phyloP scores from a whole-genome alignment of 2,888 invertebrate genomes.

The Aleiodes alternator region DNA sequence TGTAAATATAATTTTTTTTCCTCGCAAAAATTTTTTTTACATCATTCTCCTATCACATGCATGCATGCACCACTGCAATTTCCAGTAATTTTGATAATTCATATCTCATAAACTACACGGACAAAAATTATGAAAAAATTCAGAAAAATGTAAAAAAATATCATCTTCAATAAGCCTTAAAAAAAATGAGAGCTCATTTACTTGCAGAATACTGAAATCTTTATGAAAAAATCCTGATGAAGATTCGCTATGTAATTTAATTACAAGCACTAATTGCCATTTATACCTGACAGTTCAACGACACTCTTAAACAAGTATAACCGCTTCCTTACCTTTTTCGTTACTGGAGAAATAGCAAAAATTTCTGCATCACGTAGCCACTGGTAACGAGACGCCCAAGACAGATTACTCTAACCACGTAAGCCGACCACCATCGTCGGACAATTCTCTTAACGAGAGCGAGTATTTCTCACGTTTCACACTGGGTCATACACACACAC shows the following conservation, averaged over 20 bases:
- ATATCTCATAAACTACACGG: too few relatives aligned
- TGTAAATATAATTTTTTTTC: too few relatives aligned
- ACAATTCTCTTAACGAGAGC: conserved; percentile 46
- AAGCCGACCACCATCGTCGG: conserved; percentile 40
- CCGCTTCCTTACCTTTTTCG: conserved; percentile 27
- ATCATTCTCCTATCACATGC: too few relatives aligned
- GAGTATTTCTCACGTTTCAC: conserved; percentile 52
- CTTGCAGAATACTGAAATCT: too few relatives aligned
- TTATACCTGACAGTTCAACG: conserved; percentile 26
- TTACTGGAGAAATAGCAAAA: conserved; percentile 5
- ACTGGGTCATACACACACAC: conserved; percentile 36
- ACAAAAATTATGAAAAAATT: too few relatives aligned
- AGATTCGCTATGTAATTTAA: neutral
- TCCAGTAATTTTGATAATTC: too few relatives aligned
- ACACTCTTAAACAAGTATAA: conserved; percentile 37
- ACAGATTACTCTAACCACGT: conserved; percentile 36
- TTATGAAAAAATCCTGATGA: too few relatives aligned
- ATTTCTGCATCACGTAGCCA: conserved; percentile 37
- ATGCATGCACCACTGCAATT: too few relatives aligned
- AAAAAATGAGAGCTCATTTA: too few relatives aligned
- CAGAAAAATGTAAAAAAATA: too few relatives aligned
- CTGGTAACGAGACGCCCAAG: conserved; percentile 41
- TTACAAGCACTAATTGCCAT: conserved; percentile 15
- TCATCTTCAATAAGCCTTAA: too few relatives aligned
- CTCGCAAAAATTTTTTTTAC: too few relatives aligned